phyloP scores from a whole-genome alignment of 2,888 invertebrate species.

The Tillus elongatus region DNA sequence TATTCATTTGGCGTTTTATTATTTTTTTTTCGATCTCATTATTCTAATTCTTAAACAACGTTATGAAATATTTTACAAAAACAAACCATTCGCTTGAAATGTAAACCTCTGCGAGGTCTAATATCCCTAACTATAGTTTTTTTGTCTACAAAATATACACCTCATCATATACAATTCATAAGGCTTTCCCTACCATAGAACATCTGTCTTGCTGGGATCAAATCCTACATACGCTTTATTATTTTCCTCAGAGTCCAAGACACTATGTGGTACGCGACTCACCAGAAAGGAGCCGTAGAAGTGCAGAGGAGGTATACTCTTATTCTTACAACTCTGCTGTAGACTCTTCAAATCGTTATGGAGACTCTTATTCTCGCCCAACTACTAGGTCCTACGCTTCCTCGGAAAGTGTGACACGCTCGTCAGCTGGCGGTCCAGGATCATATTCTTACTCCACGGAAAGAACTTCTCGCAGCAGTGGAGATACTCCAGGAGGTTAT shows the following conservation, averaged over 20 bases:
- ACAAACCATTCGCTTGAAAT: too few species aligned
- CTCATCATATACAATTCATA: too few species aligned
- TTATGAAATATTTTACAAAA: too few species aligned
- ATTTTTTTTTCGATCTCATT: too few species aligned
- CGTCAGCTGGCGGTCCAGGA: constrained; percentile 59
- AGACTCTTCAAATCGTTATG: constrained; percentile 44
- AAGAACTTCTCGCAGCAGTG: constrained; percentile 59
- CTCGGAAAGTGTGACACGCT: constrained; percentile 59
- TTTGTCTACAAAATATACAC: too few species aligned
- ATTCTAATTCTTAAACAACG: too few species aligned
- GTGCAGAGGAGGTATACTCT: constrained; percentile 77
- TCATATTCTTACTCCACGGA: constrained; percentile 66
- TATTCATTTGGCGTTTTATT: too few species aligned
- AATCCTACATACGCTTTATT: too few species aligned
- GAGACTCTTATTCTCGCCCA: constrained; percentile 52
- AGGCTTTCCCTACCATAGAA: too few species aligned
- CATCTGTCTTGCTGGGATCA: too few species aligned
- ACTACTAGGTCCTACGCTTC: constrained; percentile 55
- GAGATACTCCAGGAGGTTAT: constrained; percentile 70
- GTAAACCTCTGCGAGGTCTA: too few species aligned
- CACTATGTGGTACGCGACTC: constrained; percentile 79
- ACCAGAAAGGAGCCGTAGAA: constrained; percentile 56
- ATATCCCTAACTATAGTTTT: too few species aligned
- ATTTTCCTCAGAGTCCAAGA: constrained; percentile 73
- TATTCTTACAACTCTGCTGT: constrained; percentile 66